phyloP scores from a whole-genome alignment of 2,113 vertebrate species.

The Burhinus oedicnemus region DNA sequence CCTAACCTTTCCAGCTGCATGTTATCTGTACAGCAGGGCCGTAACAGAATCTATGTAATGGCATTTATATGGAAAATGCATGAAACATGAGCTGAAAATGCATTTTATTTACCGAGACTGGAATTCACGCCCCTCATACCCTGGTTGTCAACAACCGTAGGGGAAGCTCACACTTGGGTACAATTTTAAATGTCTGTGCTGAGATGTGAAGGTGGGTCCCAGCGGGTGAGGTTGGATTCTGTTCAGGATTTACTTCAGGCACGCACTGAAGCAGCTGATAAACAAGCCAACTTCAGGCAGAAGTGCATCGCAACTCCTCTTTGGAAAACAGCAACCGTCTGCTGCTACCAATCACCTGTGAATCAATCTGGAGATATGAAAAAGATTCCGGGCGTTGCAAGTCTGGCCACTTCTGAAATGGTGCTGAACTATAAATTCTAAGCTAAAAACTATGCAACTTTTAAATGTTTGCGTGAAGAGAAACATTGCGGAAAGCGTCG shows the following conservation, averaged over 20 bases:
- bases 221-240: background rate
- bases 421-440: background rate
- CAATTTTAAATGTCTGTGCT: background rate
- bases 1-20: background rate
- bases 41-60: background rate
- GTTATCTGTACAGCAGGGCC: background rate
- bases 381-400: background rate
- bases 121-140: background rate
- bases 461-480: background rate
- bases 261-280: background rate
- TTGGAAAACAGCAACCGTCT: background rate
- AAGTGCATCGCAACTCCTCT: rapidly evolving
- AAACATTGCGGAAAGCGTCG: background rate
- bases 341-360: background rate
- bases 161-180: background rate
- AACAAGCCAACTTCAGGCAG: background rate
- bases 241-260: background rate
- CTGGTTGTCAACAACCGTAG: background rate
- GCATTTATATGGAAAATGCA: background rate
- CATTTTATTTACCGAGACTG: background rate
- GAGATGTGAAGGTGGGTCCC: background rate
- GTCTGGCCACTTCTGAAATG: background rate
- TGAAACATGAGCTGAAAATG: background rate
- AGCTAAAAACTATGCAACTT: background rate
- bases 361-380: background rate